Percentiles rank a stretch among this genome's conserved stretches.
Conservation (phyloP, 2,113 vertebrate species). For the Strix uralensis region DNA sequence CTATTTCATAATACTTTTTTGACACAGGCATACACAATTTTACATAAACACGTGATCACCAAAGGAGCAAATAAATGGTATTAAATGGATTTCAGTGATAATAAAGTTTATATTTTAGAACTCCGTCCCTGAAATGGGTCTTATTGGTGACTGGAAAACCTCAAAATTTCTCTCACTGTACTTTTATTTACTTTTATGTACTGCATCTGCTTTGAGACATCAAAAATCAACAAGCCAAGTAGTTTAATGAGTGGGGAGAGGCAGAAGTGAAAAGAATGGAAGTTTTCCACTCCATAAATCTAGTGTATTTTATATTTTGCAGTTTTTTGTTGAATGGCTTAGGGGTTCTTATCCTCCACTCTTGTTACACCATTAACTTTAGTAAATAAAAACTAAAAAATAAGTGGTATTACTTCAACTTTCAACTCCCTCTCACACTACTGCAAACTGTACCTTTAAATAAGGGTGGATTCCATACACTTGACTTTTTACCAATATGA, state of each 20-base stretch:
- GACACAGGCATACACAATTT: not conserved
- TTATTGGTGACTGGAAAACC: not conserved
- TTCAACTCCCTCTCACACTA: not conserved
- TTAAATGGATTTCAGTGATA: not conserved
- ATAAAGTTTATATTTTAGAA: not conserved
- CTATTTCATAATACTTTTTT: not conserved
- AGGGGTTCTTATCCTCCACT: not conserved
- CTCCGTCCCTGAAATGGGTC: not conserved
- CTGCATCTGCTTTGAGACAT: not conserved
- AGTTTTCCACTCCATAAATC: fast-evolving
- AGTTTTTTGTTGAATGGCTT: not conserved
- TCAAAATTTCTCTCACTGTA: not conserved
- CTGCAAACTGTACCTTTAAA: not conserved
- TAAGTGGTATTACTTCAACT: not conserved
- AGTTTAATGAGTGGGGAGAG: not conserved
- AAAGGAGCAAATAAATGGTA: not conserved
- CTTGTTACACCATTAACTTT: not conserved
- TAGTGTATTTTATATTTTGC: not conserved
- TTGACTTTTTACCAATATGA: not conserved
- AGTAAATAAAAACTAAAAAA: not conserved
- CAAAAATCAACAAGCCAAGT: not conserved
- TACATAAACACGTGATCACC: not conserved
- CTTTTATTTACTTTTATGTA: not conserved
- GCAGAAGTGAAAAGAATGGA: not conserved
- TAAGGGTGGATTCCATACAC: not conserved